phyloP scores from a whole-genome alignment of 2,113 vertebrate genomes.

The Gobiocypris rarus region DNA sequence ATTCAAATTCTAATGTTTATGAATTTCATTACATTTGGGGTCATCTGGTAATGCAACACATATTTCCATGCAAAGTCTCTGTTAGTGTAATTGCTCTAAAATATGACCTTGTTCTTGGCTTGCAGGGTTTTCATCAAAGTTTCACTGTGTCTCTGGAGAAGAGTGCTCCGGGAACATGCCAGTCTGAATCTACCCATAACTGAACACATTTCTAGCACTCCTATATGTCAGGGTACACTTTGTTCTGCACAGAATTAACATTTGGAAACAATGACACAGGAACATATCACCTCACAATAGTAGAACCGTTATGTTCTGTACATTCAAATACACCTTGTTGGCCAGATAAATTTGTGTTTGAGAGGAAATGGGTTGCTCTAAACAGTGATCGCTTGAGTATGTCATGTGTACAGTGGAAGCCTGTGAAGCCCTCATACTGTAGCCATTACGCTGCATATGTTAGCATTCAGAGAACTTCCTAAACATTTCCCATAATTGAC shows the following conservation, averaged over 20 bases:
- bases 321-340: conserved; percentile 29
- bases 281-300: conserved; percentile 13
- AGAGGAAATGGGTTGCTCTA: conserved; percentile 41
- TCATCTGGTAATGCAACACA: conserved; percentile 52
- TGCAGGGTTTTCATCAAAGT: conserved; percentile 48
- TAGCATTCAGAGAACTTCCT: conserved; percentile 52
- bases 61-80: conserved; percentile 55
- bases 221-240: not conserved
- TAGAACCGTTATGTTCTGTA: not conserved
- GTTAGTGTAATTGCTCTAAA: conserved; percentile 54
- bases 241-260: conserved; percentile 34
- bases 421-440: conserved; percentile 38
- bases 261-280: conserved; percentile 28
- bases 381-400: conserved; percentile 42
- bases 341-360: conserved; percentile 27
- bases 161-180: conserved; percentile 13
- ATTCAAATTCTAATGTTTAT: conserved; percentile 35
- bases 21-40: conserved; percentile 53
- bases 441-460: conserved; percentile 53
- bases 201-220: not conserved
- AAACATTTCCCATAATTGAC: conserved; percentile 58
- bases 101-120: conserved; percentile 58
- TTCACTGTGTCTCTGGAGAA: conserved; percentile 55
- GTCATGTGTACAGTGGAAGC: conserved; percentile 35
- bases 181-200: conserved; percentile 33